These are phyloP conservation scores for Eulacestoma nigropectus DNA, from an alignment of 2,113 vertebrate species.

Conservation along the genomic window DNA sequence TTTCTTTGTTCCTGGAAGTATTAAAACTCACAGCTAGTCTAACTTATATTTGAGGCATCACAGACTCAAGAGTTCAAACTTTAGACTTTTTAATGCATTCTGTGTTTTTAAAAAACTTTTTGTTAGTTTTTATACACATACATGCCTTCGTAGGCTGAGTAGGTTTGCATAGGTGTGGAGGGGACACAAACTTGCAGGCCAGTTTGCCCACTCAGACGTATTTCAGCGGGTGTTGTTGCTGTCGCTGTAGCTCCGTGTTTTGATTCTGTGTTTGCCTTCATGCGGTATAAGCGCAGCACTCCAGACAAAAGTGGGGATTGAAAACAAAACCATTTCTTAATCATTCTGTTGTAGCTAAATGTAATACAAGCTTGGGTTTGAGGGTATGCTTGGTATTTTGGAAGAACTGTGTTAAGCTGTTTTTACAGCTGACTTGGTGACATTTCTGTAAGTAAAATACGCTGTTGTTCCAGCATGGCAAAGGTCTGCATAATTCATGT, in stretches of 20 bases:
- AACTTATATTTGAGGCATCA: background rate
- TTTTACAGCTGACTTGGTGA: constrained; percentile 31
- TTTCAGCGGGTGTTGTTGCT: background rate
- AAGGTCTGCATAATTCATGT: constrained; percentile 43
- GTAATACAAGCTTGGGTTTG: background rate
- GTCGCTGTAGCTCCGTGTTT: background rate
- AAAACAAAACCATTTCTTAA: background rate
- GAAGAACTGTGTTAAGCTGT: background rate
- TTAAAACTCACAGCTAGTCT: background rate
- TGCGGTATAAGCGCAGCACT: background rate
- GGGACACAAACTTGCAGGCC: background rate
- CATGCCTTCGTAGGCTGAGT: background rate
- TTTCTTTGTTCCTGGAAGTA: background rate
- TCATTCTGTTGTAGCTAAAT: background rate
- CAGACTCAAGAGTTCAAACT: background rate
- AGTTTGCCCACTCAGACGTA: background rate
- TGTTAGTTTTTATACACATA: background rate
- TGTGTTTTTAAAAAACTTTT: background rate
- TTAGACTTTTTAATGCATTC: background rate
- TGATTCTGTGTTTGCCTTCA: background rate
- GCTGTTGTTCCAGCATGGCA: constrained; percentile 31
- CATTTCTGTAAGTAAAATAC: background rate
- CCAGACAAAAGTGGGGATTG: background rate
- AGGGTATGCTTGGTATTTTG: background rate
- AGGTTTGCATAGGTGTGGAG: background rate